Evolutionary conservation across 2,113 vertebrate species (phyloP), one percentile per base, ranked within the genome.

Genomic region (Nibea coibor): DNA sequence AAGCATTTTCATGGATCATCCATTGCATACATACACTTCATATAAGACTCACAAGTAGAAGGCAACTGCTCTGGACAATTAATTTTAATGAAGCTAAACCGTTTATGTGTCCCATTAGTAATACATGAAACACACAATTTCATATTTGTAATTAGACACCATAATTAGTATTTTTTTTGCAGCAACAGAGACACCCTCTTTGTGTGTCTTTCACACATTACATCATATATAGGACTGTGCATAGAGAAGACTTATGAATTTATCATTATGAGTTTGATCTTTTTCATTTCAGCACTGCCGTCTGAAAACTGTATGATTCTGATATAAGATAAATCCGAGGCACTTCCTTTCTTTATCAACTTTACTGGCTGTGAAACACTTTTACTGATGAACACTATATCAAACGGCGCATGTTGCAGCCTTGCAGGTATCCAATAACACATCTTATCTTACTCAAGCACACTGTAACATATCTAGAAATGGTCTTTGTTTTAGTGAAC

Each of bases 351-450:
- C 20, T 59, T 75, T 47, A 35, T 64, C 42, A 75, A 10, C 10
- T 48, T 16, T 24, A 53, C 10, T 50, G n/a, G 61, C 47, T 56
- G 53, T 78, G 35, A 62, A 82, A 39, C 19, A 58, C 53, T 83
- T 68, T 22, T 48, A 53, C 58, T 26, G 16, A 45, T 48, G 24
- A 45, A 35, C 15, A 66, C 11, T 50, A 17, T 57, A 14, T 57
- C 17, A 63, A 47, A 45, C 3, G 10, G 11, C 10, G 19, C 26
- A 35, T 56, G 22, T 15, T 26, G 31, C 20, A 57, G 51, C 2
- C 19, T 31, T 2, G 35, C 35, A 39, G 56, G 14, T 5, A 47
- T 50, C 11, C 26, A n/a, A 54, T 9, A 45, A 35, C 11, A 10
- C 42, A 10, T 59, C 6, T 31, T 11, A 53, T 66, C 43, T 53